Evolutionary conservation across 2,888 invertebrate species (phyloP), one percentile per base, ranked within the genome.

Genomic region (Scrobipalpa atriplicella): DNA sequence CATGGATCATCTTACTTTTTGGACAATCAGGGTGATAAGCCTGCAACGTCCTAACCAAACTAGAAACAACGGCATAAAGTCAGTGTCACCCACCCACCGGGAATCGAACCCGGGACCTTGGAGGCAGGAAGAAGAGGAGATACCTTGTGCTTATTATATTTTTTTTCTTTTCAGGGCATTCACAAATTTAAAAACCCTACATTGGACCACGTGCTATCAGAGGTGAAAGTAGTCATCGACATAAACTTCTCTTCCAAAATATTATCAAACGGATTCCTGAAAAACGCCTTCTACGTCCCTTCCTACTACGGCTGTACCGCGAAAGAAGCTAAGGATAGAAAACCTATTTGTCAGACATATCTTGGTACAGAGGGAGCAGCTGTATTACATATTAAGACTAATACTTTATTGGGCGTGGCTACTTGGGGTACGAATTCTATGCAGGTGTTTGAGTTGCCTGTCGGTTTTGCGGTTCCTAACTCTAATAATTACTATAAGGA

Each of bases 211-310:
- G 63, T 73, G 0, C 73, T 89, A 3, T 75, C 73, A 9, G 80
- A 84, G 62, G 68, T 89, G 16, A 58, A 77, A 0, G 77, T 87
- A 0, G 60, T 72, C 0, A 72, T 81, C 7, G 74, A 78, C 58
- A 70, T 82, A 1, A 73, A 81, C 0, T 47, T 87, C 6, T 89
- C 88, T 66, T 29, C 70, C 0, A 71, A 73, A 1, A 77, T 86
- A 9, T 69, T 83, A 80, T 0, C 66, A 71, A 38, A 69, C 72
- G 19, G 66, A 71, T n/a, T 47, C 5, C 2, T 66, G 73, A 1
- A 36, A 18, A 13, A 68, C 0, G 82, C 77, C 0, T 85, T 81
- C 71, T 29, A 65, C 13, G 63, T 65, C 3, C 67, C 67, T 0
- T 71, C 71, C 41, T 69, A 56, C 51, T 54, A 43, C 10, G 0